Evolutionary conservation across 2,888 invertebrate species (phyloP), one percentile per base, ranked within the genome.

Genomic region (Sphaerophoria rueppellii): DNA sequence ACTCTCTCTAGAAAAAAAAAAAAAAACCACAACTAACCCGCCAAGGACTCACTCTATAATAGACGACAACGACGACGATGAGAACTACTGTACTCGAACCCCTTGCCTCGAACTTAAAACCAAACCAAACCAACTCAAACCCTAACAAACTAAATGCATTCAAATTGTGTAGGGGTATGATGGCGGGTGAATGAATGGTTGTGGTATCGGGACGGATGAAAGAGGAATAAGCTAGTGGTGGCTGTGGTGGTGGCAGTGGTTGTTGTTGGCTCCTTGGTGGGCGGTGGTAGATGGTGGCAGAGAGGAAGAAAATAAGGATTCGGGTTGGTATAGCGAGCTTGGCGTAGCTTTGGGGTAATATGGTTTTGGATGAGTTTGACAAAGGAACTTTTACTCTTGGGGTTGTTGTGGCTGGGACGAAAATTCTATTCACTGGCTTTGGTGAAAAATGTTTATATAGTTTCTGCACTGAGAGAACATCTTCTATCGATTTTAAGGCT

Each of bases 381-480:
- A 85, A 85, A 85, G 85, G 85, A 85, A 85, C 81, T 85, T 85
- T 85, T 85, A 85, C 85, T 85, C 85, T 85, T 85, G 81, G 80
- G 81, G 85, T 60, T 85, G 69, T 63, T 77, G 85, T 54, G 85
- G 80, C n/a, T 35, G 32, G 76, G 73, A 85, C 85, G 80, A 85
- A 57, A 85, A 85, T 85, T 85, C 72, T 54, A 81, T 69, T 76
- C 55, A 61, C 55, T 85, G 76, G 80, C 40, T 67, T 58, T 54
- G 37, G 54, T 40, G 40, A 54, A 54, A 67, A 67, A 24, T 24
- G 40, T 54, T 43, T 37, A 52, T 52, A 57, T 14, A 52, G 50
- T 67, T 32, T 54, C 2, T 67, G 54, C 67, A 67, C 67, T 37
- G 40, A 40, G 9, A 54, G 12, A 32, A 24, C n/a, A n/a, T n/a